Evolutionary conservation across 2,113 vertebrate species (phyloP).

Genomic region (Sardina pilchardus): DNA sequence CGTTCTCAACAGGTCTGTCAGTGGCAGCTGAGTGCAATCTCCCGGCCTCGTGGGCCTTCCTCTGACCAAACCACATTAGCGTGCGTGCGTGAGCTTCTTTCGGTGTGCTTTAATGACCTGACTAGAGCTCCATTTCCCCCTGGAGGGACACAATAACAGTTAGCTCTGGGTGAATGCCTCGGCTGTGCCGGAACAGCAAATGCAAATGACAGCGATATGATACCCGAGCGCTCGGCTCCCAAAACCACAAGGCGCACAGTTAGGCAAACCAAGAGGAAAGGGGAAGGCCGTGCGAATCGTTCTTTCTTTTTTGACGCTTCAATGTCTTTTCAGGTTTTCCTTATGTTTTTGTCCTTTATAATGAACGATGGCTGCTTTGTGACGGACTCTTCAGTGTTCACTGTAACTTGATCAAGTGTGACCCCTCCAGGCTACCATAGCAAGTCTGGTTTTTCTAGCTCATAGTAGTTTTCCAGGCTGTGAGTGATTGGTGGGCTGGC

Average conservation of each 20-base stretch:
- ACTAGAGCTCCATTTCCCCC: background rate
- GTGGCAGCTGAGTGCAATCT: background rate
- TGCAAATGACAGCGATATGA: background rate
- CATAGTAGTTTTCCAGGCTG: background rate
- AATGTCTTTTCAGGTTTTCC: background rate
- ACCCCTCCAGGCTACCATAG: background rate
- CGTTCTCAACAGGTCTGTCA: background rate
- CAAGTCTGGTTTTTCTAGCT: background rate
- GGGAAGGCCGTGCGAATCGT: background rate
- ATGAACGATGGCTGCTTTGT: background rate
- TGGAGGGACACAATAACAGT: background rate
- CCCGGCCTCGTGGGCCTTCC: background rate
- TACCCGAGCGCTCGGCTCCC: background rate
- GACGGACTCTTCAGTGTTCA: background rate
- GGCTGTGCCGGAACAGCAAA: background rate
- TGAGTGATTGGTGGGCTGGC: background rate
- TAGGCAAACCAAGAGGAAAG: background rate
- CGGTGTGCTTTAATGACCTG: background rate
- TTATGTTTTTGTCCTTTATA: background rate
- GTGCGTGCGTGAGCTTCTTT: background rate
- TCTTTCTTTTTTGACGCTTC: background rate
- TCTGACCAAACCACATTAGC: background rate
- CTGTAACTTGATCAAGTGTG: conserved; percentile 8
- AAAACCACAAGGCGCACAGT: background rate
- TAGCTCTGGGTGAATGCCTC: background rate